Evolutionary conservation across 1,140 invertebrate species (phyloP).

Genomic region (Drosophila melanogaster): DNA sequence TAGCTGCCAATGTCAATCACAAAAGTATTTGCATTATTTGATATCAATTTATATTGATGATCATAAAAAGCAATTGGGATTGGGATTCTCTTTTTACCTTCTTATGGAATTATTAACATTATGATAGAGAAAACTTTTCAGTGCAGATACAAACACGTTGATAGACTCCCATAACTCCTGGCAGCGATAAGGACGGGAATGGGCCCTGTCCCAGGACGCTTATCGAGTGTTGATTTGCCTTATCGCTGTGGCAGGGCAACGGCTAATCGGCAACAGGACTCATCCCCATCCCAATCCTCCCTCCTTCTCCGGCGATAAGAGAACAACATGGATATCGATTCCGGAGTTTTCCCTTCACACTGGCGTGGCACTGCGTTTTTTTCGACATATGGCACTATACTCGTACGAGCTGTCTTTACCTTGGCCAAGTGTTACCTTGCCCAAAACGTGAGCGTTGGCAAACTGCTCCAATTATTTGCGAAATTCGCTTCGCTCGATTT

Average conservation of each 20-base stretch:
- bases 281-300: slow-evolving; percentile 30
- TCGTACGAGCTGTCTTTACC: slow-evolving; percentile 17
- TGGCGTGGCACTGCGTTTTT: slow-evolving; percentile 15
- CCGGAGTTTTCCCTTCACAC: background rate
- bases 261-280: slow-evolving; percentile 49
- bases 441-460: slow-evolving; percentile 59
- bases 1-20: too few species aligned
- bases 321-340: slow-evolving; percentile 22
- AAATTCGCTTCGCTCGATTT: slow-evolving; percentile 41
- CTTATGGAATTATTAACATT: too few species aligned
- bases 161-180: slow-evolving; percentile 3
- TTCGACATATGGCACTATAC: slow-evolving; percentile 16
- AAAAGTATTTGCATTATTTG: too few species aligned
- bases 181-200: slow-evolving; percentile 16
- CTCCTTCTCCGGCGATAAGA: slow-evolving; percentile 22
- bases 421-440: slow-evolving; percentile 62
- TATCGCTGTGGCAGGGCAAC: slow-evolving; percentile 19
- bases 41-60: too few species aligned
- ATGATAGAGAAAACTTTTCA: background rate
- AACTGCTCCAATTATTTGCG: slow-evolving; percentile 75
- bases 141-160: slow-evolving; percentile 20
- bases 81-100: too few species aligned
- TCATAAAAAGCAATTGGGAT: too few species aligned
- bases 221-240: slow-evolving; percentile 50
- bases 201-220: slow-evolving; percentile 30